Conservation (phyloP, 1,140 invertebrate species). For the Dinoponera quadriceps region DNA sequence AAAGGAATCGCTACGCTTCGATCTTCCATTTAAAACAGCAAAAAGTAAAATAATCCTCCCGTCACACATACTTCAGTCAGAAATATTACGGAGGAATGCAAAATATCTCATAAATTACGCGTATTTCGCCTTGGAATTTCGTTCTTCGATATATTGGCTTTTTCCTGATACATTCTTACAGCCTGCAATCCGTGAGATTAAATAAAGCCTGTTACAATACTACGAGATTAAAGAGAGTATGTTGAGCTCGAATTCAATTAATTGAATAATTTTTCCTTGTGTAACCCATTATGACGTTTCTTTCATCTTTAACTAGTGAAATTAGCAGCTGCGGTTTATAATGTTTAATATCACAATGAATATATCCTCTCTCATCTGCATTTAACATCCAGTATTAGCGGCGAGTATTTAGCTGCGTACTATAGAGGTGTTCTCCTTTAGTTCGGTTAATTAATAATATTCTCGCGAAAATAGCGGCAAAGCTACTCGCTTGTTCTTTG, state of each 20-base stretch:
- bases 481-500: not conserved
- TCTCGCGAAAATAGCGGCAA: constrained; percentile 5
- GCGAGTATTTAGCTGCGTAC: no score
- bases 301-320: not conserved
- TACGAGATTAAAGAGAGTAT: not conserved
- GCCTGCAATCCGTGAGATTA: not conserved
- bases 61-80: not conserved
- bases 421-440: not conserved
- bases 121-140: constrained; percentile 17
- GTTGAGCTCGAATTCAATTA: not conserved
- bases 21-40: constrained; percentile 17
- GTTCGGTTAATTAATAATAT: constrained; percentile 3
- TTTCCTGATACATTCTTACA: constrained; percentile 21
- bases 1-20: constrained; percentile 1
- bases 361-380: no score
- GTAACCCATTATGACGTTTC: not conserved
- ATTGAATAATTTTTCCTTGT: not conserved
- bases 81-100: constrained; percentile 21
- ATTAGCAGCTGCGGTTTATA: no score
- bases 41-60: constrained; percentile 16
- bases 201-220: constrained; percentile 1
- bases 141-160: constrained; percentile 9
- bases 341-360: no score
- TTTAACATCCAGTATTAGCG: no score
- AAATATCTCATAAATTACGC: constrained; percentile 39